Evolutionary conservation across 2,113 vertebrate species (phyloP).

Genomic region (Chaetorhynchus papuensis): DNA sequence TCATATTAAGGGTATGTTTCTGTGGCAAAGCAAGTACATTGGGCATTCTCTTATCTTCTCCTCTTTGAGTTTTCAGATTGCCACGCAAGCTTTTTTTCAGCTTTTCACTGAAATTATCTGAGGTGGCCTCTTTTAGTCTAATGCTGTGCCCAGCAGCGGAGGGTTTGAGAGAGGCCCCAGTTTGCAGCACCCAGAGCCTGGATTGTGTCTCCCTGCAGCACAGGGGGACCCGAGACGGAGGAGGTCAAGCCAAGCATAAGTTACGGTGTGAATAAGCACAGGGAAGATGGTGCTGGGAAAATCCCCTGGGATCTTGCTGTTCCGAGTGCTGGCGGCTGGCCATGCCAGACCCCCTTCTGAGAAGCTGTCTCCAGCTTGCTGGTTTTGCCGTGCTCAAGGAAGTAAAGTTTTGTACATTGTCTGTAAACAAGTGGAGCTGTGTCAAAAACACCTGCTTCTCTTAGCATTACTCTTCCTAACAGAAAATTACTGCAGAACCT

Average conservation of each 20-base stretch:
- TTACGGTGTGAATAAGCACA: rapidly evolving
- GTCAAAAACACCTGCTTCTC: not conserved
- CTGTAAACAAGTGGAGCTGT: not conserved
- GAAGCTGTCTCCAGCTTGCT: not conserved
- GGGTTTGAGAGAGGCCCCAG: not conserved
- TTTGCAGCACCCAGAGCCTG: not conserved
- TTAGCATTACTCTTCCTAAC: not conserved
- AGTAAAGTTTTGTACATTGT: not conserved
- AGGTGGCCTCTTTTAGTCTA: not conserved
- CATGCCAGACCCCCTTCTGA: not conserved
- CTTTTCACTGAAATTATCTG: not conserved
- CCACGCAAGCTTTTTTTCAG: not conserved
- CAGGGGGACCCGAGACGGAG: not conserved
- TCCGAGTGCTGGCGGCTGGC: rapidly evolving
- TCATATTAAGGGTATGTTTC: not conserved
- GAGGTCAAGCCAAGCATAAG: not conserved
- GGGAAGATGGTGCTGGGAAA: not conserved
- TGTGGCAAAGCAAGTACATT: not conserved
- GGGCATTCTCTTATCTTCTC: not conserved
- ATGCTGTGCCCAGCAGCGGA: rapidly evolving
- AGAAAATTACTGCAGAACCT: not conserved
- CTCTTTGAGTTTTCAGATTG: not conserved
- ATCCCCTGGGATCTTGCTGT: not conserved
- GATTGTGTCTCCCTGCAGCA: not conserved
- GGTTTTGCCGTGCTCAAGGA: not conserved